Evolutionary conservation across 2,113 vertebrate genomes (phyloP), one percentile per base, ranked within the genome.

Genomic region (Poeciliopsis retropinna): DNA sequence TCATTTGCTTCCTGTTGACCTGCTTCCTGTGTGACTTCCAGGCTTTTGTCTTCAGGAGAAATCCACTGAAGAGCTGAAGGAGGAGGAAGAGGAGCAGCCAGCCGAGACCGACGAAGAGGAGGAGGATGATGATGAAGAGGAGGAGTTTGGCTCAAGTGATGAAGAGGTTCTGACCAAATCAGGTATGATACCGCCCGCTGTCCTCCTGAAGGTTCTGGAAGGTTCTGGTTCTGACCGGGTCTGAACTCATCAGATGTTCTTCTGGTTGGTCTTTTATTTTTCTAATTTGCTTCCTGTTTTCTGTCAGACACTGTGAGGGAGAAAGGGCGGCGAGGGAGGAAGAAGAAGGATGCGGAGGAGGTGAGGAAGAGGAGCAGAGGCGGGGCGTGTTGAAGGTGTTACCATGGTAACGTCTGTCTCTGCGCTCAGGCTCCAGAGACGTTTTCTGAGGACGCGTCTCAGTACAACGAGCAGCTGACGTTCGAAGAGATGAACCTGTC

Each of bases 401-500:
- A 17, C 64, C 65, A 9, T 80, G 37, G 29, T 88, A 73, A 85
- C 71, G 0, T 1, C 6, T 51, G 28, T 73, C 5, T 28, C 25
- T 80, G 41, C 75, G 67, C 71, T 61, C 79, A 98, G 97, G 91
- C 88, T 69, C 67, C 89, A 10, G 93, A 95, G 68, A 83, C 80
- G 0, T 99, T 97, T 90, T 97, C 94, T 67, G 97, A 96, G 91
- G 98, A 99, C 0, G 98, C 95, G 0, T 98, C 98, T 14, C 91
- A 96, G 19, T 98, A 95, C 0, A 94, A 99, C 7, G 95, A 97
- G 31, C 94, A 70, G 30, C 92, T 99, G 70, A 96, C 93, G 0
- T 99, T 99, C 69, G 95, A 96, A 65, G 95, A 97, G 78, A 99
- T 99, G 98, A 99, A 99, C 92, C 96, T 99, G 63, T 99, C 98